Base-by-base conservation (phyloP, 1,140 invertebrate genomes). In the Drosophila kohkoa region DNA sequence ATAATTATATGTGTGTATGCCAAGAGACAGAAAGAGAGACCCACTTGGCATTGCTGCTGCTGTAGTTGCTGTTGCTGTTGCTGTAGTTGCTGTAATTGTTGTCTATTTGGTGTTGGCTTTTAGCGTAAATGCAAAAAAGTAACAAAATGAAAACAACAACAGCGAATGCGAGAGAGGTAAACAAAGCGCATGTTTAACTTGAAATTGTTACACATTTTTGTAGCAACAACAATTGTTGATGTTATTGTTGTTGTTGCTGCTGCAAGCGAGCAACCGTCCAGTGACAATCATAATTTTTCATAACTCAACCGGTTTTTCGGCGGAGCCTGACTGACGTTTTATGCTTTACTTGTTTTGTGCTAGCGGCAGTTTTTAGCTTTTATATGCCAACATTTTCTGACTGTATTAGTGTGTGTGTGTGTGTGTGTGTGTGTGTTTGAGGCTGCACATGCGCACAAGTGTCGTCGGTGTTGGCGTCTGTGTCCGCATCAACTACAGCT, bases 211-310 rank as follows among this genome's bases (percentile, higher is more conserved):
- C 85, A 86, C 79, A 78, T 86, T 86, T 69, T 65, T 77, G 55
- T 62, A 54, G 54, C 13, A 58, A 49, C 38, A 35, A 55, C 5
- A 62, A 35, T 49, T 59, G 43, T 45, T 52, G 43, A 4, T 71
- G 51, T n/a, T 71, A 25, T 48, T 41, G 57, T 43, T 35, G 48
- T 52, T 52, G 32, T 63, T 68, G 59, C 30, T 68, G 59, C 30
- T 45, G 49, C 35, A 66, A 30, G 35, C 58, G 46, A 52, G 32
- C 60, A 52, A 62, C 51, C 46, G 66, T 73, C 72, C 85, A 87
- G 85, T 89, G 85, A 88, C 85, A 88, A 88, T 89, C 85, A 89
- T 89, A 89, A 89, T 89, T 89, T 89, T 85, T 89, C 81, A 89
- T 89, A 89, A 85, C 85, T 70, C 55, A 85, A 89, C 85, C 85